Conservation (phyloP, 2,888 invertebrate species). For the Xestia xanthographa region DNA sequence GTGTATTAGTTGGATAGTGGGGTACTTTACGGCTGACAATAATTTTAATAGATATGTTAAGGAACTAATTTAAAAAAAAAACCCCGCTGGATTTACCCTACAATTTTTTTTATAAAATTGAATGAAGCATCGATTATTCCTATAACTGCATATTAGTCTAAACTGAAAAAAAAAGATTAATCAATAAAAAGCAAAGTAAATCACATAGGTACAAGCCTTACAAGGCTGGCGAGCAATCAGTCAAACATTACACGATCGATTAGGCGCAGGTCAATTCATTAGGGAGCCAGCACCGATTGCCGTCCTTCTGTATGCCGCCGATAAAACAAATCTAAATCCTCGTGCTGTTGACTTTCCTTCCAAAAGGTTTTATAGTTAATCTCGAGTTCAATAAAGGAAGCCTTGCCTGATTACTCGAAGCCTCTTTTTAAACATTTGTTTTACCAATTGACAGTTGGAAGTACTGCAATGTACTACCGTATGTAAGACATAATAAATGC, state of each 20-base stretch:
- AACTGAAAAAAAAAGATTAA: constrained; percentile 1
- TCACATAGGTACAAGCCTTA: constrained; percentile 17
- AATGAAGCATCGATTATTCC: neutral
- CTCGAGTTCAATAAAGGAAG: constrained; percentile 42
- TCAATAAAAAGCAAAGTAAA: constrained; percentile 45
- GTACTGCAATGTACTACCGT: constrained; percentile 31
- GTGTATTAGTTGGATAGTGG: neutral
- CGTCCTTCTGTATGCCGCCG: constrained; percentile 60
- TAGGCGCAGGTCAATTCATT: constrained; percentile 72
- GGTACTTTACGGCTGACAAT: neutral
- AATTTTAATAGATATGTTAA: neutral
- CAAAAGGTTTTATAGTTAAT: constrained; percentile 55
- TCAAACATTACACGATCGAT: constrained; percentile 69
- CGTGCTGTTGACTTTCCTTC: constrained; percentile 66
- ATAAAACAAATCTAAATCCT: constrained; percentile 67
- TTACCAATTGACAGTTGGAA: constrained; percentile 31
- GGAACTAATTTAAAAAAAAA: neutral
- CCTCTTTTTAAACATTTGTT: constrained; percentile 26
- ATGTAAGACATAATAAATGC: constrained; percentile 36
- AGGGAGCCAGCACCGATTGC: constrained; percentile 65
- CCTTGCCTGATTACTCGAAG: constrained; percentile 34
- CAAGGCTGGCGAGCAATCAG: constrained; percentile 60
- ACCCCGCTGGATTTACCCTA: neutral
- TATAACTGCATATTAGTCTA: neutral
- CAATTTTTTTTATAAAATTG: neutral